These are phyloP conservation scores for Melikaiella ostensackeni DNA, from an alignment of 2,888 invertebrate genomes.

Conservation along the genomic window DNA sequence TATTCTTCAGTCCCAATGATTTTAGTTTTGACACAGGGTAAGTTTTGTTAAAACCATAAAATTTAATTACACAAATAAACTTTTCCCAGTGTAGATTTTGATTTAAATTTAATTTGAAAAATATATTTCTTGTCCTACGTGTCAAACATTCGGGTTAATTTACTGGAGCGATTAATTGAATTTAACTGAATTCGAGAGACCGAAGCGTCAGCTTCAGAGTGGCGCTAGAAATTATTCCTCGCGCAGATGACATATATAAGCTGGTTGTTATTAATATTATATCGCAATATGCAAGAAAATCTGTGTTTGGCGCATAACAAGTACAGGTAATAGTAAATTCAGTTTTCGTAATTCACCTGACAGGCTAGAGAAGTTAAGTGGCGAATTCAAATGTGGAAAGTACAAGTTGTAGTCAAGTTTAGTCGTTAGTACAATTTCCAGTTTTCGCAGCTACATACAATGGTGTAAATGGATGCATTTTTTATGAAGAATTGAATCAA, in stretches of 20 bases:
- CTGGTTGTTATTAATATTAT: slow-evolving; percentile 20
- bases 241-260: neutral
- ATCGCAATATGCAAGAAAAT: slow-evolving; percentile 22
- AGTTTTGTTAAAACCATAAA: too few species aligned
- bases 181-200: neutral
- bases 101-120: too few species aligned
- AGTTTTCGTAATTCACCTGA: slow-evolving; percentile 13
- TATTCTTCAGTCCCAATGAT: too few species aligned
- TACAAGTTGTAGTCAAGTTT: slow-evolving; percentile 14
- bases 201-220: slow-evolving; percentile 3
- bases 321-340: slow-evolving; percentile 14
- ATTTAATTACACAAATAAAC: too few species aligned
- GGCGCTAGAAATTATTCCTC: slow-evolving; percentile 18
- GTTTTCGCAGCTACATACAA: neutral
- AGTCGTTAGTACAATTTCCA: slow-evolving; percentile 16
- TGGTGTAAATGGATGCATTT: too few species aligned
- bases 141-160: neutral
- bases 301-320: neutral
- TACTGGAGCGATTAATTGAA: neutral
- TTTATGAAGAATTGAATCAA: too few species aligned
- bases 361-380: slow-evolving; percentile 1
- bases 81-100: too few species aligned
- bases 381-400: slow-evolving; percentile 24
- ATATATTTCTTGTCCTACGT: neutral
- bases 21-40: too few species aligned